A percentile compares a stretch with the other conserved stretches of the same genome.
These are phyloP conservation scores for Nothocercus nigrocapillus DNA, from an alignment of 2,113 vertebrate species.

Conservation along the genomic window DNA sequence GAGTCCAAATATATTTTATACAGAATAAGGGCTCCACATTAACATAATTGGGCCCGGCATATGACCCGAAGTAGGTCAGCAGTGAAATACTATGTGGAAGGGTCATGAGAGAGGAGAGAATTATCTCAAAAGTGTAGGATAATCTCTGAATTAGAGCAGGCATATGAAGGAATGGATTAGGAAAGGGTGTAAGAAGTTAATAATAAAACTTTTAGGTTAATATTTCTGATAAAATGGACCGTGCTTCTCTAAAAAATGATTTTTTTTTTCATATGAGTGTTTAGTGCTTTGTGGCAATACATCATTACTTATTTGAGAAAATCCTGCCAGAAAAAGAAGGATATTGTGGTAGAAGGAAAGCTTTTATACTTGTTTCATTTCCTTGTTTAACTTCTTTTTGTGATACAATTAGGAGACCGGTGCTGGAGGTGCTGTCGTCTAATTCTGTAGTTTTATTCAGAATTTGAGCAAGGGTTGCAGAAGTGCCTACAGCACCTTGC, in stretches of 20 bases:
- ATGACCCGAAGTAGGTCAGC: background rate
- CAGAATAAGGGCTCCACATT: background rate
- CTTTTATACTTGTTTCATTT: background rate
- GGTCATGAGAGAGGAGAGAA: background rate
- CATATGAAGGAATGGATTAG: background rate
- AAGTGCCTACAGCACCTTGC: background rate
- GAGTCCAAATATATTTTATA: background rate
- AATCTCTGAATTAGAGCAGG: slow-evolving; percentile 28
- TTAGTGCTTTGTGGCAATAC: background rate
- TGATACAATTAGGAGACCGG: background rate
- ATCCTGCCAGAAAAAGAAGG: background rate
- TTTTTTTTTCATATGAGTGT: fast-evolving
- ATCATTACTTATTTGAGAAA: slow-evolving; percentile 19
- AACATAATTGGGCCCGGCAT: background rate
- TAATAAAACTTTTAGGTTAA: background rate
- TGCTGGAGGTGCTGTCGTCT: background rate
- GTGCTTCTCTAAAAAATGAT: background rate
- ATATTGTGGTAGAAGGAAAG: background rate
- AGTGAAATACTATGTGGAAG: background rate
- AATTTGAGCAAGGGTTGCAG: background rate
- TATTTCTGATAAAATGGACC: background rate
- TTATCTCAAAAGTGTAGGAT: slow-evolving; percentile 40
- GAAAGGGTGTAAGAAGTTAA: background rate
- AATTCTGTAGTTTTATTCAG: background rate
- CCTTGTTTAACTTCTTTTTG: background rate